Conservation (phyloP, 2,888 invertebrate species). For the Linnaemya vulpina region DNA sequence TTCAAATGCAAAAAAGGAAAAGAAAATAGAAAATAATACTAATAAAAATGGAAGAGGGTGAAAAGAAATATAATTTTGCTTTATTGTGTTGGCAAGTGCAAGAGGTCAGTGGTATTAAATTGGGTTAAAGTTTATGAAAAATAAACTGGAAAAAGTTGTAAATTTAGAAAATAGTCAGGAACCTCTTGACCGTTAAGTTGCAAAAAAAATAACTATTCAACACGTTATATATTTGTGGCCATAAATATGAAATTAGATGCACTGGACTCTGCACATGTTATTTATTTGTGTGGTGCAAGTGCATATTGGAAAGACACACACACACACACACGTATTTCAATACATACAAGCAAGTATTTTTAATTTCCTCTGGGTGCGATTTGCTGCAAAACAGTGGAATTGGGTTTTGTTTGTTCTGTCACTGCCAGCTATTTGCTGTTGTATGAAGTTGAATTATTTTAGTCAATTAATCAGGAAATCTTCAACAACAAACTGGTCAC, state of each 20-base stretch:
- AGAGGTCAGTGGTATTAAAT: constrained; percentile 48
- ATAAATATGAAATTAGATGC: constrained; percentile 10
- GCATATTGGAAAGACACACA: background rate
- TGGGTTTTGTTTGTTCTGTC: background rate
- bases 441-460: background rate
- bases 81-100: constrained; percentile 36
- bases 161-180: constrained; percentile 6
- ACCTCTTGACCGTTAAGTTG: constrained; percentile 11
- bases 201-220: background rate
- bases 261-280: background rate
- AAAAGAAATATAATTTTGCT: constrained; percentile 34
- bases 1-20: constrained; percentile 13
- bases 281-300: background rate
- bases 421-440: background rate
- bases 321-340: no score
- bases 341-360: background rate
- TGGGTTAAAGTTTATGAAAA: constrained; percentile 38
- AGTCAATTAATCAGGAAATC: no score
- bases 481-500: no score
- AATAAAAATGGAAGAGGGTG: background rate
- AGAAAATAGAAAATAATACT: background rate
- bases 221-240: constrained; percentile 36
- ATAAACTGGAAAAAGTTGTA: background rate
- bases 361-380: constrained; percentile 34
- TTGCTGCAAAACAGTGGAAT: background rate